These are phyloP conservation scores for Syngnathus scovelli DNA, from an alignment of 2,113 vertebrate species.

Conservation along the genomic window DNA sequence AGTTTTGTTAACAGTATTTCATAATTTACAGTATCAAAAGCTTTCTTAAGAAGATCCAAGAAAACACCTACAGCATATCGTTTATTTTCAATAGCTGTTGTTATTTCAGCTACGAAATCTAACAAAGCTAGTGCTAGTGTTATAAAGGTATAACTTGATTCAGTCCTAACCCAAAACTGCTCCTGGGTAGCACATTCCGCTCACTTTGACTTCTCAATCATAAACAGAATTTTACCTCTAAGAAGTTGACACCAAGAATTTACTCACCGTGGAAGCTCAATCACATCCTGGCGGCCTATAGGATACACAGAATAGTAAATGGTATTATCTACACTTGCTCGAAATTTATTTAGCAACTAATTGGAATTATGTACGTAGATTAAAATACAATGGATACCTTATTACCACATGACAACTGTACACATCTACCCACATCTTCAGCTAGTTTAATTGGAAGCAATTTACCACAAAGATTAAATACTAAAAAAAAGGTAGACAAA, in stretches of 20 bases:
- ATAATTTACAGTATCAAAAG: too few relatives aligned
- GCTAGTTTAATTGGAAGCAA: neutral
- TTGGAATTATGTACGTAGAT: neutral
- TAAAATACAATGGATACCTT: neutral
- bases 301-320: neutral
- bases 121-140: too few relatives aligned
- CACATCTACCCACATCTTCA: neutral
- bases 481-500: too few relatives aligned
- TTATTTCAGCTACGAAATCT: too few relatives aligned
- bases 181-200: neutral
- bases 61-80: too few relatives aligned
- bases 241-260: neutral
- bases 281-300: constrained; percentile 35
- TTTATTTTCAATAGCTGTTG: too few relatives aligned
- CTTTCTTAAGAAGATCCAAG: too few relatives aligned
- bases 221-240: neutral
- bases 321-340: neutral
- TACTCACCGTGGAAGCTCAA: constrained; percentile 54
- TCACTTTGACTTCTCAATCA: neutral
- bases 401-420: neutral
- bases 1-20: too few relatives aligned
- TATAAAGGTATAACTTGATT: neutral
- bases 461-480: neutral
- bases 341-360: neutral
- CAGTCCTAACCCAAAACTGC: neutral